Conservation (phyloP, 2,888 invertebrate genomes). For the Diarsia dahlii region DNA sequence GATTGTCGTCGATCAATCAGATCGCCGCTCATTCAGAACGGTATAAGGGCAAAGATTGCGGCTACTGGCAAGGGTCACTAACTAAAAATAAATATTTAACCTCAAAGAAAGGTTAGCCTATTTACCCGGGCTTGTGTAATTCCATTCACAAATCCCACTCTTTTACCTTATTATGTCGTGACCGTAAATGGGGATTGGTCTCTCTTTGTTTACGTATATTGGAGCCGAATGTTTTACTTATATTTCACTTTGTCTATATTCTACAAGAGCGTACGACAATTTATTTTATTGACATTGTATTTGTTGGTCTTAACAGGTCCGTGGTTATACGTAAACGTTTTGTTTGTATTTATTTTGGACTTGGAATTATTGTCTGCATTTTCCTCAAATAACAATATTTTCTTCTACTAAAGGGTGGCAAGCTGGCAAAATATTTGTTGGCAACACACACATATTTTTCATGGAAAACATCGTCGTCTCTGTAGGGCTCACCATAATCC, state of each 20-base stretch:
- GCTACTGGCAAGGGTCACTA: slow-evolving; percentile 54
- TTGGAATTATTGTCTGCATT: slow-evolving; percentile 9
- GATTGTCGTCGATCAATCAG: slow-evolving; percentile 62
- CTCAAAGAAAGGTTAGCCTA: slow-evolving; percentile 53
- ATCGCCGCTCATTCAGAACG: slow-evolving; percentile 38
- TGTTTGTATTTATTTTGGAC: slow-evolving; percentile 12
- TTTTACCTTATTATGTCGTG: slow-evolving; percentile 52
- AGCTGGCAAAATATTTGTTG: slow-evolving; percentile 11
- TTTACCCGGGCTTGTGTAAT: slow-evolving; percentile 52
- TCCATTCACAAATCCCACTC: slow-evolving; percentile 59
- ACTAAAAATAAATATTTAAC: slow-evolving; percentile 63
- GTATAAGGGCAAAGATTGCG: slow-evolving; percentile 51
- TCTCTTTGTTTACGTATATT: slow-evolving; percentile 45
- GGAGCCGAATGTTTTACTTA: slow-evolving; percentile 28
- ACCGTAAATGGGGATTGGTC: slow-evolving; percentile 45
- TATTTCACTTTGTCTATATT: slow-evolving; percentile 42
- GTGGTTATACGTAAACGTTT: slow-evolving; percentile 6
- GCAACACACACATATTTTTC: neutral
- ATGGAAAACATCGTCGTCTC: slow-evolving; percentile 27
- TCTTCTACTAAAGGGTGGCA: neutral
- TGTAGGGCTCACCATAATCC: slow-evolving; percentile 39
- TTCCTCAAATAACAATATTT: slow-evolving; percentile 13
- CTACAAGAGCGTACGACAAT: neutral
- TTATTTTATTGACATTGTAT: slow-evolving; percentile 37
- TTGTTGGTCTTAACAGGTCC: neutral